phyloP scores from a whole-genome alignment of 2,888 invertebrate species.

The Cheilosia soror region DNA sequence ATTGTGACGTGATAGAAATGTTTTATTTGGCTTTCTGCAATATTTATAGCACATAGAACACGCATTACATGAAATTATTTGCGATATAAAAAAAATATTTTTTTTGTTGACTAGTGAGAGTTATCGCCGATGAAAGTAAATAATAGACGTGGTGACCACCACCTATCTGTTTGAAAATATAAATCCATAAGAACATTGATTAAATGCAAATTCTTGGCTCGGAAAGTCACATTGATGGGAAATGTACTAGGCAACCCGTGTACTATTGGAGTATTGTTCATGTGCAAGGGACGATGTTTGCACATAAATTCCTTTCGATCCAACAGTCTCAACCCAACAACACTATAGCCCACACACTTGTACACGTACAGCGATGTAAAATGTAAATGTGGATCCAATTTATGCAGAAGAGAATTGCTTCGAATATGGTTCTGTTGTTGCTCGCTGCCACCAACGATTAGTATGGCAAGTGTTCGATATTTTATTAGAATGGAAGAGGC shows the following conservation, averaged over 20 bases:
- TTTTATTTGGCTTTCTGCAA: too few species aligned
- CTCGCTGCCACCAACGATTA: background rate
- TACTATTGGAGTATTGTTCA: background rate
- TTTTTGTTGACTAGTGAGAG: too few species aligned
- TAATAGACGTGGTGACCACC: constrained; percentile 91
- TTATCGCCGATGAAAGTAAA: constrained; percentile 91
- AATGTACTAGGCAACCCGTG: background rate
- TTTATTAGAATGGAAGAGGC: constrained; percentile 7
- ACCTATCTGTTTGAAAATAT: constrained; percentile 84
- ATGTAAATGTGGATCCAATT: constrained; percentile 22
- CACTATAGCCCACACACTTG: background rate
- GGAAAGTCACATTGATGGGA: background rate
- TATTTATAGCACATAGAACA: too few species aligned
- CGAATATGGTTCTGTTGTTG: background rate
- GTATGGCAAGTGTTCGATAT: constrained; percentile 15
- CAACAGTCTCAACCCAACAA: background rate
- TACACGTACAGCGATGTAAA: constrained; percentile 1
- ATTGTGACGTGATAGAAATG: too few species aligned
- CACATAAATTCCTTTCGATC: constrained; percentile 11
- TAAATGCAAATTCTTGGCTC: background rate
- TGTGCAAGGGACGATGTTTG: background rate
- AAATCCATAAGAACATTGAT: constrained; percentile 7
- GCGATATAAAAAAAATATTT: too few species aligned
- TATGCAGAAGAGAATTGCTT: background rate
- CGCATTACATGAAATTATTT: too few species aligned